Evolutionary conservation across 2,797 vertebrate species (phyloP), one percentile per base, ranked within the genome.

Genomic region (Chromis chromis): DNA sequence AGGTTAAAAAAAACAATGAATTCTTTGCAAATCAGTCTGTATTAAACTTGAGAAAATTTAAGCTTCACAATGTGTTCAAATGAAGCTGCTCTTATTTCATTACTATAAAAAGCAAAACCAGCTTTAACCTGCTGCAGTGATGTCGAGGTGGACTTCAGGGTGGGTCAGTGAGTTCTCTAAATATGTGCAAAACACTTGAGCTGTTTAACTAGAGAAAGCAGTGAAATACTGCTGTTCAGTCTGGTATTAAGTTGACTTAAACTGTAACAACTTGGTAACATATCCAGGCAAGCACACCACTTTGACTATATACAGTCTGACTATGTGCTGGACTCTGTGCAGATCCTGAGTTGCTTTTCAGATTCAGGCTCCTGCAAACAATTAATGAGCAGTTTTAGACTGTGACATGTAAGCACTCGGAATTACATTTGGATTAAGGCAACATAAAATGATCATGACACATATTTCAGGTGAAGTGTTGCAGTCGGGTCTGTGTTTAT

Each of bases 391-490:
- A 40, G 12, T 67, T 31, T 65, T 17, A 57, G 52, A 65, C 69
- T 53, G 64, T 74, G 63, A 60, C 59, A 21, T 19, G 25, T 65
- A 19, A 62, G 46, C 42, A 63, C 6, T 31, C 22, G 21, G 16
- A 65, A 39, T 79, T 25, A 60, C 9, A 36, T 65, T 57, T 27
- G 19, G 22, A 24, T 68, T n/a, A 68, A 65, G 66, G 58, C 54
- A 65, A 60, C 61, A 50, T 69, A 1, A 82, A 75, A 63, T 24
- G 4, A 74, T 76, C 27, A 44, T 78, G 84, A 83, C 81, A 59
- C 53, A 82, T 84, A 76, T 64, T 88, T 88, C 66, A 84, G 68
- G 79, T 86, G 74, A 90, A 85, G 83, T 86, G 84, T 90, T 90
- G 76, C 86, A 78, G 60, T 58, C 52, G 55, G 70, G 53, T 86